phyloP scores from a whole-genome alignment of 2,797 vertebrate genomes.

The Hybognathus amarus region DNA sequence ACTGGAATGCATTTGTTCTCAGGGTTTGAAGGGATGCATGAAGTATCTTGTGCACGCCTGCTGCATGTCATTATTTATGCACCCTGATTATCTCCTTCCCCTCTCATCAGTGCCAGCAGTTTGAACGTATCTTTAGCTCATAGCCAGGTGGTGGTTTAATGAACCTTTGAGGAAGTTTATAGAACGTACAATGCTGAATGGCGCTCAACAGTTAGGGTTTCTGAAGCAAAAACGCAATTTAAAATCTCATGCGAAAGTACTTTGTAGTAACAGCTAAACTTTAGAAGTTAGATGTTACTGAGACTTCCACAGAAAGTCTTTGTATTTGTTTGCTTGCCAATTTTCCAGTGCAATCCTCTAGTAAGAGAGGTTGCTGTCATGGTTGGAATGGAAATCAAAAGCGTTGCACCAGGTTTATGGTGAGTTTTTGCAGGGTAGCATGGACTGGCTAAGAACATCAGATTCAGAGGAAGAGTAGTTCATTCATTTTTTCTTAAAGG shows the following conservation, averaged over 20 bases:
- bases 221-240: background rate
- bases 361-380: background rate
- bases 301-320: background rate
- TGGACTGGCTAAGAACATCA: background rate
- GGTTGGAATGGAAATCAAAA: background rate
- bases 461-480: background rate
- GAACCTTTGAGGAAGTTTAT: constrained; percentile 51
- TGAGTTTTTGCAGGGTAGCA: background rate
- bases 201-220: background rate
- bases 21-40: background rate
- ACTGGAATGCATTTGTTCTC: constrained; percentile 17
- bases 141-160: constrained; percentile 64
- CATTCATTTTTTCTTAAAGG: background rate
- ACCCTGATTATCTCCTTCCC: constrained; percentile 65
- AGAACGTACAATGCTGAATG: constrained; percentile 48
- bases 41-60: constrained; percentile 42
- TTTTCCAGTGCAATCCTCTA: background rate
- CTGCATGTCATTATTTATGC: constrained; percentile 71
- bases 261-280: background rate
- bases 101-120: constrained; percentile 61
- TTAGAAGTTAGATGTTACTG: background rate
- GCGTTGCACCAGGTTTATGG: background rate
- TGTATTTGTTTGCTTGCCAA: background rate
- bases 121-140: constrained; percentile 56
- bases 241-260: background rate